Base-by-base conservation (phyloP, 2,888 invertebrate genomes). In the Zygogramma bicolorata region DNA sequence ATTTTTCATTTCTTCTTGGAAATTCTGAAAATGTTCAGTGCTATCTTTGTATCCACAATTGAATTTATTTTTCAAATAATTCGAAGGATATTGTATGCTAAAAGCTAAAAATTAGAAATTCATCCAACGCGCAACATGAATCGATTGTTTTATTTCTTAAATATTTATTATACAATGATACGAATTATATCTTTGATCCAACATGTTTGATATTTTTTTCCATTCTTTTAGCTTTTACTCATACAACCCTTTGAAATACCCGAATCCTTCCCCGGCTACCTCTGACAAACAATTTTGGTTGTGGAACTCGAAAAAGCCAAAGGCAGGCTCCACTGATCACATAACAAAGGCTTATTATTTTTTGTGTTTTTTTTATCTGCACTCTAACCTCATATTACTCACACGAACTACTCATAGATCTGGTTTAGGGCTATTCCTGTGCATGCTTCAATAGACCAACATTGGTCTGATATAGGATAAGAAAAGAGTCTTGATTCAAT, bases 231-330 rank as follows among this genome's bases (percentile, higher is more conserved):
- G 53, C 53, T 53, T 53, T 53, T 2, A 22, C 1, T n/a, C 46
- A 1, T 46, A 3, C 10, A 46, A 8, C 22, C 22, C 27, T n/a
- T 53, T 5, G 25, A 53, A 22, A n/a, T 15, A 53, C 53, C 27
- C 7, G 22, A 25, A 25, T 53, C 27, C 25, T 27, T 1, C 27
- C 27, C n/a, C n/a, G 2, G 25, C n/a, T n/a, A 53, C 27, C 25
- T 53, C 53, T 53, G 53, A 40, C 27, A 42, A 62, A 62, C 27
- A 31, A 46, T 13, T 29, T 46, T 75, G 77, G 75, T 74, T 76
- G 67, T 71, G 75, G 75, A 68, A 69, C 72, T 78, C 84, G 86
- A 85, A 85, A 81, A 81, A 85, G 86, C 86, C 87, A 87, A 86
- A 81, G 87, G 86, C 87, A 87, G 87, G 86, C 84, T 81, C 81